phyloP scores from a whole-genome alignment of 2,797 vertebrate species.

The Diplodus sargus region DNA sequence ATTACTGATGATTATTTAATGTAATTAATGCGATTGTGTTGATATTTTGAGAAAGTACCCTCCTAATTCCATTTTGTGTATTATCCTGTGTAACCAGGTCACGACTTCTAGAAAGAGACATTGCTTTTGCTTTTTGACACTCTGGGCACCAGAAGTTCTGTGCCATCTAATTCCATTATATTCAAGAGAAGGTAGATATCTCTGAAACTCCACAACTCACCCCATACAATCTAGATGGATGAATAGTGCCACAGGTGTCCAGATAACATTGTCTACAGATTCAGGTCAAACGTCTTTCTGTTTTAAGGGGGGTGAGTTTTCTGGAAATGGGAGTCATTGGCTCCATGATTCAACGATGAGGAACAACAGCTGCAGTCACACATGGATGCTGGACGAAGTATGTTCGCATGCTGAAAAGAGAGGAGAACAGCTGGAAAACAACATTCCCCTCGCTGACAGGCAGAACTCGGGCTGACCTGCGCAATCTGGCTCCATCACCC shows the following conservation, averaged over 20 bases:
- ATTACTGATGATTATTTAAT: no score
- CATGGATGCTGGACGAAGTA: slow-evolving; percentile 37
- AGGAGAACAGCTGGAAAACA: slow-evolving; percentile 15
- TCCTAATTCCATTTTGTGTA: no score
- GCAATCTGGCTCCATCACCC: slow-evolving; percentile 40
- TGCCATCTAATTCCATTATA: no score
- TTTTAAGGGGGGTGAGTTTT: slow-evolving; percentile 20
- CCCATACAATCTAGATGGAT: no score
- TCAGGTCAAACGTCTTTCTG: not conserved
- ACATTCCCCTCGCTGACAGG: slow-evolving; percentile 33
- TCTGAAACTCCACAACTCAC: no score
- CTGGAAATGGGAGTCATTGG: slow-evolving; percentile 49
- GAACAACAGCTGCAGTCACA: slow-evolving; percentile 57
- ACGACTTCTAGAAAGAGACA: no score
- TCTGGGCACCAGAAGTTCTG: no score
- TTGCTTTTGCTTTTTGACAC: no score
- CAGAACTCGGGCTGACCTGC: slow-evolving; percentile 42
- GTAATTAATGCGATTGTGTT: no score
- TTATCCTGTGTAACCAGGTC: no score
- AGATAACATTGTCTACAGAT: slow-evolving; percentile 2
- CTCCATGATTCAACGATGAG: slow-evolving; percentile 52
- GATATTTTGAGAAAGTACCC: no score
- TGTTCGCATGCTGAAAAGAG: slow-evolving; percentile 16
- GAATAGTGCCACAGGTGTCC: not conserved
- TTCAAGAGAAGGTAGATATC: no score